Base-by-base conservation (phyloP, 2,113 vertebrate genomes). In the Macheiramphus alcinus region DNA sequence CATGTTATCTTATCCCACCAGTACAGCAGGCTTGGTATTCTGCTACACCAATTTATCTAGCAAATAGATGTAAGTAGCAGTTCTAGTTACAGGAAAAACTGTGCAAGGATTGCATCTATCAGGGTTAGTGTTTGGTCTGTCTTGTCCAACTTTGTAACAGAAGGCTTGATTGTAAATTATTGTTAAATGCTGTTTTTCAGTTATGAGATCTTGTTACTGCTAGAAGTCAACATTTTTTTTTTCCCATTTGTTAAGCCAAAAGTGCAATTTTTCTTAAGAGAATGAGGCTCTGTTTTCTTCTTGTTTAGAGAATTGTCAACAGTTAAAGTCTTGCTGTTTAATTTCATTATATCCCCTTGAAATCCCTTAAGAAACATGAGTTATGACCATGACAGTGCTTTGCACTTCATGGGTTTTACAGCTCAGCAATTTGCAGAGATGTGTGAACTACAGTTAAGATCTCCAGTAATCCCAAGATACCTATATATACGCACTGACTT, bases 151-250 rank as follows among this genome's bases (percentile, higher is more conserved):
- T 47, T 74, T 55, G 2, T 67, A 96, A 95, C 72, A 94, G 91
- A 91, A 87, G 52, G 34, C 53, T 79, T 93, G n/a, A 48, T 82
- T 93, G 62, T 85, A 67, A 75, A 55, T 81, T 91, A 75, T 36
- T 91, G 56, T 91, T 87, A 81, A 86, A 63, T 71, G 23, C 23
- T 71, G 59, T 34, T 96, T 84, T 94, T 93, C 91, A 72, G n/a
- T 75, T 84, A 16, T 22, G 61, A 93, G 38, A 34, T 55, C 55
- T 36, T 86, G 61, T 81, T 89, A 47, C 56, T 53, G n/a, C 56
- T 52, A 56, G 23, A 93, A 95, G 75, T 91, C 34, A 72, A 25
- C 3, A 3, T 36, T 71, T 87, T 89, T 91, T 91, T 81, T 10
- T 62, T 90, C 55, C 59, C 56, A 38, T 76, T 90, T 86, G 21